Base-by-base conservation (phyloP, 2,113 vertebrate genomes). In the Malurus elegans region DNA sequence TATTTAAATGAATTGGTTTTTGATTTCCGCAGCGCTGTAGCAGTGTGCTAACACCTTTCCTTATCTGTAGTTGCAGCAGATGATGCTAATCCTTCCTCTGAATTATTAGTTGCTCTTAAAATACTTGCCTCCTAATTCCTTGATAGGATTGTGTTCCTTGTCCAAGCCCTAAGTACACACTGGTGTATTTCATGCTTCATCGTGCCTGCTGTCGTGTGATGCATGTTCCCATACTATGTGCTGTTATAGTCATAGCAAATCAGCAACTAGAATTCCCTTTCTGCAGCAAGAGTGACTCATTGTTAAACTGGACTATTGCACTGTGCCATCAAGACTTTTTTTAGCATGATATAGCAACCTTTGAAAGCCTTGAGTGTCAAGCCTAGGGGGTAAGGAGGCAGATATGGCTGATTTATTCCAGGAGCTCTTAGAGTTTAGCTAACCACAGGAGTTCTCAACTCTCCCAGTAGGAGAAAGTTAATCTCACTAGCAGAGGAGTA, bases 1-100 rank as follows among this genome's bases (percentile, higher is more conserved):
- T 21, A 44, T 92, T 79, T 78, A 97, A 97, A 97, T 98, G 97
- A 98, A 98, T 98, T 98, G 97, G 97, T 98, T 98, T 97, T 96
- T 90, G 88, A 73, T 93, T 95, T 97, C 75, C 40, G 62, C 45
- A 69, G 50, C 92, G 97, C 79, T 86, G 79, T 93, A 90, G 90
- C 76, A 88, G 87, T 29, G 25, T 71, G 36, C 95, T 97, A 97
- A 97, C 82, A 58, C 51, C 73, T 57, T 71, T 94, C 80, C 71
- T 83, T 48, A 44, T 88, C 81, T 42, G 3, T 86, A 92, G 80
- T 92, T 94, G 72, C 45, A 72, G 45, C 62, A 89, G 70, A 56
- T 60, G 20, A 75, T 81, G 69, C 86, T 96, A 93, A 92, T 94
- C 79, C 76, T 91, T 92, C 64, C 64, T 83, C 64, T 75, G 36